Conservation (phyloP, 2,113 vertebrate species). For the Bos taurus region ARS-UCD2.0 NC_037339.1:9554001-9554500, state of each 20-base stretch:
- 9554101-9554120: slow-evolving; percentile 35
- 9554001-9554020: slow-evolving; percentile 62
- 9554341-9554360: background rate
- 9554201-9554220: background rate
- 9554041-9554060: slow-evolving; percentile 56
- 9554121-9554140: background rate
- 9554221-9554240: background rate
- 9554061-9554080: slow-evolving; percentile 62
- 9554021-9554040: slow-evolving; percentile 62
- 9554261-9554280: background rate
- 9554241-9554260: background rate
- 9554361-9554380: background rate
- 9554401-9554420: fast-evolving
- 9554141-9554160: background rate
- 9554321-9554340: background rate
- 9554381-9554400: background rate
- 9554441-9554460: background rate
- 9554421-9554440: background rate
- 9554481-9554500: background rate
- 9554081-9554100: slow-evolving; percentile 20
- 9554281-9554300: background rate
- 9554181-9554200: background rate
- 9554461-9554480: background rate
- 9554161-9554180: background rate
- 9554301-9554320: background rate